Base-by-base conservation (phyloP, 1,140 invertebrate genomes). In the Pomacea maculata region DNA sequence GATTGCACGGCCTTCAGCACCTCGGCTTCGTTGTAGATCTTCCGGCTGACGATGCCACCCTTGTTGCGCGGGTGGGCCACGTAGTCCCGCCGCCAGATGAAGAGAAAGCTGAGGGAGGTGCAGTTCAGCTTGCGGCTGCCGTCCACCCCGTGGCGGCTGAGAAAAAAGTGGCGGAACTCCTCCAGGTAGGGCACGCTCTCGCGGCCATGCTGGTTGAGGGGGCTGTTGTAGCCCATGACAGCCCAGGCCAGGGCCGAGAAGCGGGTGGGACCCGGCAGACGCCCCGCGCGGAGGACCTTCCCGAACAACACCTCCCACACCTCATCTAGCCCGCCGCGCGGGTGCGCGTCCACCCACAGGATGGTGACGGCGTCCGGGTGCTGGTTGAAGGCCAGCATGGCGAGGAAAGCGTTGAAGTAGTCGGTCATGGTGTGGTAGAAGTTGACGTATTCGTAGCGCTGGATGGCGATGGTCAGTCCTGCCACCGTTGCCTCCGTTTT, bases 341-440 rank as follows among this genome's bases (percentile, higher is more conserved):
- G 86, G 80, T 90, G 88, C n/a, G 83, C 86, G 77, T 90, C 89
- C 64, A 88, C 82, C 72, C 85, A 84, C 55, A 91, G 57, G 54
- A 91, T 85, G 29, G 82, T 86, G 1, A 86, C 79, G 65, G 86
- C 78, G 14, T 85, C 68, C 11, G 85, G 83, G 52, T 82, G 61
- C 45, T 82, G 77, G 67, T 85, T 80, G 65, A 90, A 89, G n/a
- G 89, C 77, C 19, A 85, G 77, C 78, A 87, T 83, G 70, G 90
- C 81, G 15, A 91, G 82, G 77, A 90, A 91, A 9, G 88, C 87
- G 80, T 90, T 90, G 78, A 87, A 91, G 80, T 86, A 89, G 81
- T 91, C 89, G 17, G 89, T 90, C 86, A 91, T 89, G 1, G 88
- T 88, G 82, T 91, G 90, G 81, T 90, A 91, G 34, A 90, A 70